Base-by-base conservation (phyloP, 2,797 vertebrate species). In the Chiloscyllium punctatum region DNA sequence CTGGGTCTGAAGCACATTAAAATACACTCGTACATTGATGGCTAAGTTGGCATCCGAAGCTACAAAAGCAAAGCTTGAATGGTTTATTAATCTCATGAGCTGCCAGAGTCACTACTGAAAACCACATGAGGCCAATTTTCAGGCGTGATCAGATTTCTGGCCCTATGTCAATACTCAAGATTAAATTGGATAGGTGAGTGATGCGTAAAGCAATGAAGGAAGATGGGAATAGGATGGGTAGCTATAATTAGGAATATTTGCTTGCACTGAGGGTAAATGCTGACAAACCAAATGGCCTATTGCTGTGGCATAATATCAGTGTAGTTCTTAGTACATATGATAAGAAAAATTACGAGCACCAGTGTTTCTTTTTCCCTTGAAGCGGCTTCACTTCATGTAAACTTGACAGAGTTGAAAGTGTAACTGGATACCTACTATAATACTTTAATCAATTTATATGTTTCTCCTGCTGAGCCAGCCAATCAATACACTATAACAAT, bases 391-490 rank as follows among this genome's bases (percentile, higher is more conserved):
- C 57, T 92, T 69, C 18, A 69, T 37, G 23, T 92, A 23, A 92
- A 37, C 90, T 27, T 92, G 62, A 69, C 62, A 25, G 33, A 53
- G 87, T 4, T 15, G 3, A 62, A 66, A 66, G 57, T n/a, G 16
- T 66, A 62, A 91, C 82, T 91, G 90, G 62, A 68, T 33, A 91
- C 15, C 88, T 23, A 4, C 57, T n/a, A n/a, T 25, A 69, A 68
- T 68, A 92, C n/a, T 68, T 68, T 69, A 69, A 92, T 69, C 66
- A 69, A 18, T 37, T n/a, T 13, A 3, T 11, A 37, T 21, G 66
- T 37, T 92, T 92, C 66, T 92, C 88, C 88, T 66, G 4, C 62
- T 92, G 90, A 92, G 66, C 90, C 90, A 42, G 90, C 8, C 11
- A 69, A 69, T 92, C 62, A 66, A 92, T 92, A 25, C 62, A 92